Evolutionary conservation across 2,113 vertebrate species (phyloP).

Genomic region (Sinocyclocheilus anshuiensis): DNA sequence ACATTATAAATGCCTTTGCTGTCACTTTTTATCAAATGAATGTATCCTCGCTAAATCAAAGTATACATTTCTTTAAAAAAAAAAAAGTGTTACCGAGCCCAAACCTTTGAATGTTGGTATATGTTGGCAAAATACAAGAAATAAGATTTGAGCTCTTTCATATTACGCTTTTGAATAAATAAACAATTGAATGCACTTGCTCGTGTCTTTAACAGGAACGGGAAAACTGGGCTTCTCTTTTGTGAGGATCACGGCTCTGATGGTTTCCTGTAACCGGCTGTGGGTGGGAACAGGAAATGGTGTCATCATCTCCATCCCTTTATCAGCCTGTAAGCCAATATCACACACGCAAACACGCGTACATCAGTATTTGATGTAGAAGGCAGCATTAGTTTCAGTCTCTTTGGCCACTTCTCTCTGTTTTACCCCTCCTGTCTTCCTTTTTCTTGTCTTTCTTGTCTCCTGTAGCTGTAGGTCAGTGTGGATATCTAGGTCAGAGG

Average conservation of each 20-base stretch:
- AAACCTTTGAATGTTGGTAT: too few species aligned
- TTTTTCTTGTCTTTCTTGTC: not conserved
- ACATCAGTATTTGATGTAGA: not conserved
- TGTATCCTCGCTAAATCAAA: too few species aligned
- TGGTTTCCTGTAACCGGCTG: slow-evolving; percentile 91
- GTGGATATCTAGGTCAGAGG: slow-evolving; percentile 85
- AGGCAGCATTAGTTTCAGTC: slow-evolving; percentile 1
- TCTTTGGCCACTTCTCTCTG: slow-evolving; percentile 24
- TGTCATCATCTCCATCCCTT: slow-evolving; percentile 95
- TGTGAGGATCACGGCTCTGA: slow-evolving; percentile 93
- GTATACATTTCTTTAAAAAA: too few species aligned
- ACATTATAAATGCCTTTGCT: too few species aligned
- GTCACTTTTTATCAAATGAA: too few species aligned
- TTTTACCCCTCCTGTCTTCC: slow-evolving; percentile 28
- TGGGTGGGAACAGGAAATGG: slow-evolving; percentile 99
- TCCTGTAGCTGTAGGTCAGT: slow-evolving; percentile 80
- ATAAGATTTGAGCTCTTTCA: too few species aligned
- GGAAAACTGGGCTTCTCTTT: slow-evolving; percentile 98
- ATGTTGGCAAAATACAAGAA: too few species aligned
- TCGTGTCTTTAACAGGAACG: slow-evolving; percentile 76
- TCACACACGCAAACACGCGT: not conserved
- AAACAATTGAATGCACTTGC: too few species aligned
- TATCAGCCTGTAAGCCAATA: slow-evolving; percentile 89
- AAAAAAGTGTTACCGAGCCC: too few species aligned
- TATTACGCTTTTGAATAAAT: too few species aligned